These are phyloP conservation scores for Cepaea hortensis DNA, from an alignment of 2,888 invertebrate genomes.

Conservation along the genomic window DNA sequence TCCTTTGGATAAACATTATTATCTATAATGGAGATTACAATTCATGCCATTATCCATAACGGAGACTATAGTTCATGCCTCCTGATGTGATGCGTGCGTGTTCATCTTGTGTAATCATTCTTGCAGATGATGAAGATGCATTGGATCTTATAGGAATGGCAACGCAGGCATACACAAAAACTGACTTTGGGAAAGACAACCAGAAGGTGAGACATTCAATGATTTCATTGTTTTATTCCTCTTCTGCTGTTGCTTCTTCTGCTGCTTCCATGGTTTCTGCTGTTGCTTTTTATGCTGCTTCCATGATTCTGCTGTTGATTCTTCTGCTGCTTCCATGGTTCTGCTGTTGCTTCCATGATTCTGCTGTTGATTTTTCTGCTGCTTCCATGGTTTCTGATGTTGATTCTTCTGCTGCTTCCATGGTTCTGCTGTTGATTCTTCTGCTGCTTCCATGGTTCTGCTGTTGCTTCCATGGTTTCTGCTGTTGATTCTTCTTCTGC, in stretches of 20 bases:
- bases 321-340: neutral
- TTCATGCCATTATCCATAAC: too few species aligned
- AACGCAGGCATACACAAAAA: neutral
- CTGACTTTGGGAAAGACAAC: neutral
- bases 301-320: neutral
- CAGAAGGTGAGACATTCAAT: neutral
- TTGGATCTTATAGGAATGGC: neutral
- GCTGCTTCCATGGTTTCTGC: too few species aligned
- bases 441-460: neutral
- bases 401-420: neutral
- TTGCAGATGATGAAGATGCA: too few species aligned
- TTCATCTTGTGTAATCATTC: too few species aligned
- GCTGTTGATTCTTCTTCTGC: neutral
- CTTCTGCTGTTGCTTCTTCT: too few species aligned
- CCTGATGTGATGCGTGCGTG: too few species aligned
- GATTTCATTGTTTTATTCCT: neutral
- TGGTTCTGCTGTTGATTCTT: neutral
- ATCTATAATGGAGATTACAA: too few species aligned
- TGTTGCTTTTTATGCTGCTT: too few species aligned
- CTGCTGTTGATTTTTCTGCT: too few species aligned
- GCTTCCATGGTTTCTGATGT: neutral
- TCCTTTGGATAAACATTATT: too few species aligned
- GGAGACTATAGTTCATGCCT: too few species aligned
- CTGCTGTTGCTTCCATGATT: too few species aligned
- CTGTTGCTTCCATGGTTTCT: neutral